These are phyloP conservation scores for Patella vulgata DNA, from an alignment of 1,140 invertebrate species.

Conservation along the genomic window DNA sequence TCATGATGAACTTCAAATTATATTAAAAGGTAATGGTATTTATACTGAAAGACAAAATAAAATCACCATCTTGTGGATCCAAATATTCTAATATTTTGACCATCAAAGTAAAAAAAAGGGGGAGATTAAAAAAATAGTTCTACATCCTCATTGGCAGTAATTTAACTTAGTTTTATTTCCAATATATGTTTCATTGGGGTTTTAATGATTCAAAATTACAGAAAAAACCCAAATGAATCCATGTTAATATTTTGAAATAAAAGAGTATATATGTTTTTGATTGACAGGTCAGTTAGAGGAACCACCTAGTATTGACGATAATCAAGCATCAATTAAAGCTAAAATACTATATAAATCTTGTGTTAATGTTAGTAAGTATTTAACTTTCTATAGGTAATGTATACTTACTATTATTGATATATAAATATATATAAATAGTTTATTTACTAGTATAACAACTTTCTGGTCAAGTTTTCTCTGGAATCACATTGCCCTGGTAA, in stretches of 20 bases:
- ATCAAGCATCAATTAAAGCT: conserved; percentile 68
- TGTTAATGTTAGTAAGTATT: conserved; percentile 84
- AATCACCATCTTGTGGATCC: not conserved
- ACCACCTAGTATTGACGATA: conserved; percentile 53
- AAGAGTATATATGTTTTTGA: conserved; percentile 47
- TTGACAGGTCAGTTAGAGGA: conserved; percentile 64
- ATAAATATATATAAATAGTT: not conserved
- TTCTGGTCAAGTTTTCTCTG: not conserved
- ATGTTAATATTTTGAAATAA: too few species aligned
- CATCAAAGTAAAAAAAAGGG: not conserved
- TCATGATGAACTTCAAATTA: conserved; percentile 84
- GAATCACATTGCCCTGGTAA: not conserved
- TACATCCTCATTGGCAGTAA: not conserved
- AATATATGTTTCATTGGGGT: not conserved
- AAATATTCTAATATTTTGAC: not conserved
- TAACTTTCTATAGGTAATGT: not conserved
- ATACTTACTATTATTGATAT: not conserved
- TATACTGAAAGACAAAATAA: not conserved
- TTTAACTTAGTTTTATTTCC: not conserved
- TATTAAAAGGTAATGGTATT: conserved; percentile 73
- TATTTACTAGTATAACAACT: not conserved
- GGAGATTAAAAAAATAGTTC: not conserved
- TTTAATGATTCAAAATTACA: not conserved
- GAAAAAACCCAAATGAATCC: too few species aligned
- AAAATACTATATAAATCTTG: conserved; percentile 88